Evolutionary conservation across 2,113 vertebrate genomes (phyloP).

Genomic region (Takifugu bimaculatus): DNA sequence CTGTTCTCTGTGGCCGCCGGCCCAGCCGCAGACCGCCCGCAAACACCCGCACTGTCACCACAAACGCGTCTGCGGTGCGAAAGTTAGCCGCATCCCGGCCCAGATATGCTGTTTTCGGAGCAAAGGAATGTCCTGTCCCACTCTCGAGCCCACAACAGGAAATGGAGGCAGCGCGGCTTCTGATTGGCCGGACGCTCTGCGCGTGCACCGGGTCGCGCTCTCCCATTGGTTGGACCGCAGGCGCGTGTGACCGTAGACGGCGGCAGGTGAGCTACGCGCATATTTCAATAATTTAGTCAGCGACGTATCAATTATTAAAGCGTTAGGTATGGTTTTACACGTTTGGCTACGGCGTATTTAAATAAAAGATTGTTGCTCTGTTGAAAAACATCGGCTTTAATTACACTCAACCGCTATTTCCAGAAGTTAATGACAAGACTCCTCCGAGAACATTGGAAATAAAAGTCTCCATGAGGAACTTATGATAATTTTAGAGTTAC

Average conservation of each 20-base stretch:
- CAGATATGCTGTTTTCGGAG: slow-evolving; percentile 26
- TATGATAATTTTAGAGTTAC: too few species aligned
- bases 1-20: slow-evolving; percentile 41
- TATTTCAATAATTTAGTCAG: slow-evolving; percentile 71
- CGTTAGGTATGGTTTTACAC: slow-evolving; percentile 28
- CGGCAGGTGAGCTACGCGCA: slow-evolving; percentile 36
- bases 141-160: slow-evolving; percentile 62
- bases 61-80: background rate
- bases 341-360: slow-evolving; percentile 26
- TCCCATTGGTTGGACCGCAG: slow-evolving; percentile 59
- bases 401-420: background rate
- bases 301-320: slow-evolving; percentile 62
- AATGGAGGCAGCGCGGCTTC: slow-evolving; percentile 50
- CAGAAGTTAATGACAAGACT: background rate
- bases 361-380: background rate
- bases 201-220: background rate
- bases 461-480: too few species aligned
- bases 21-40: background rate
- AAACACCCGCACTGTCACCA: slow-evolving; percentile 2
- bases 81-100: slow-evolving; percentile 20
- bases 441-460: too few species aligned
- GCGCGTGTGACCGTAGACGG: slow-evolving; percentile 21
- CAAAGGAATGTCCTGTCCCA: slow-evolving; percentile 40
- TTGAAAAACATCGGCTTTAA: background rate
- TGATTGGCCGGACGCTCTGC: slow-evolving; percentile 60